phyloP scores from a whole-genome alignment of 2,888 invertebrate species.

The Drosophila paramelanica region DNA sequence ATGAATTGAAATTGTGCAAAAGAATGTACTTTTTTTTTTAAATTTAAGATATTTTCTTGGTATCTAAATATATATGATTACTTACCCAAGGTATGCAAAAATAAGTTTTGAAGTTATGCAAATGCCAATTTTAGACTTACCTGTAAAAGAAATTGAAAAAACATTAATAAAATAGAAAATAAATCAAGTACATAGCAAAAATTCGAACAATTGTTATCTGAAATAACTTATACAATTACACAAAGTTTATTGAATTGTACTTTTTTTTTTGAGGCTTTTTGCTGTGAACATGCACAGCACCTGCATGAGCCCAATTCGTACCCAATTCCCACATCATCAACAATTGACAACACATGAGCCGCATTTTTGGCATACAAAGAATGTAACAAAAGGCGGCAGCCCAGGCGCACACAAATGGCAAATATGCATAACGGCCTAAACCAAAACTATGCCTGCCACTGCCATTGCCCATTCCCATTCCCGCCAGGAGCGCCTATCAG shows the following conservation, averaged over 20 bases:
- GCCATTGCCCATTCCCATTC: neutral
- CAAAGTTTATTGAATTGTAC: slow-evolving; percentile 9
- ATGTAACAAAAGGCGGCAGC: slow-evolving; percentile 28
- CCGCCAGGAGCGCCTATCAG: neutral
- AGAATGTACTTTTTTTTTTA: neutral
- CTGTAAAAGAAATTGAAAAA: slow-evolving; percentile 27
- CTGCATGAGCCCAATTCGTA: slow-evolving; percentile 43
- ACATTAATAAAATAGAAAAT: slow-evolving; percentile 10
- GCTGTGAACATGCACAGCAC: slow-evolving; percentile 5
- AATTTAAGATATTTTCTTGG: neutral
- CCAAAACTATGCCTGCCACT: slow-evolving; percentile 60
- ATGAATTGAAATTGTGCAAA: neutral
- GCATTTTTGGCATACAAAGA: slow-evolving; percentile 61
- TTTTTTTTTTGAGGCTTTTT: slow-evolving; percentile 33
- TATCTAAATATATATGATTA: neutral
- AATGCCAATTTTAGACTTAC: slow-evolving; percentile 30
- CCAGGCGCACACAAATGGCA: slow-evolving; percentile 50
- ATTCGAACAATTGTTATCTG: neutral
- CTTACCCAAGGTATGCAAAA: slow-evolving; percentile 5
- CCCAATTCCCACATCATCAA: slow-evolving; percentile 79
- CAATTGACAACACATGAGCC: slow-evolving; percentile 74
- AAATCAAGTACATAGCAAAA: slow-evolving; percentile 3
- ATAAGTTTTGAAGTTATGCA: neutral
- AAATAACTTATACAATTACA: slow-evolving; percentile 16
- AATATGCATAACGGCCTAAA: slow-evolving; percentile 67